Conservation (phyloP, 2,113 vertebrate genomes). For the Rhinoderma darwinii region DNA sequence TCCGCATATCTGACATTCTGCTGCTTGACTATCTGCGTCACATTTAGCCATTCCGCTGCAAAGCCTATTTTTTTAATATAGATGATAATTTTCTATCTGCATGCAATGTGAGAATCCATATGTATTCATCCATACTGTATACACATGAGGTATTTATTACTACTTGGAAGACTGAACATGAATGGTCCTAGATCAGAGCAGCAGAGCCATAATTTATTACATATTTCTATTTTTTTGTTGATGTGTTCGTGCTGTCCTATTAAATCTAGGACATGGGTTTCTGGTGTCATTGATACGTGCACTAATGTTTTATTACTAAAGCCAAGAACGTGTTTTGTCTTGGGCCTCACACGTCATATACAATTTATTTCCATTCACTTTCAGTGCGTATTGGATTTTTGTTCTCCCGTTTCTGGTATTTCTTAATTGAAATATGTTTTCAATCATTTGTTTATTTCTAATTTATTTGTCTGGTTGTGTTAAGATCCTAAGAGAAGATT, state of each 20-base stretch:
- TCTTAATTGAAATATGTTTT: background rate
- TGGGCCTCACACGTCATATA: background rate
- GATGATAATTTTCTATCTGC: constrained; percentile 30
- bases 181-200: background rate
- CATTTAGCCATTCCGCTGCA: constrained; percentile 18
- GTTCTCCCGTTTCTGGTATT: background rate
- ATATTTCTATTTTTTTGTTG: constrained; percentile 18
- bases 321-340: background rate
- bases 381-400: background rate
- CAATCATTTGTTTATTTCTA: background rate
- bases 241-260: constrained; percentile 3
- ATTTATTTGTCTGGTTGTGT: constrained; percentile 6
- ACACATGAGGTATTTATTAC: background rate
- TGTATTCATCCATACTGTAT: background rate
- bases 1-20: constrained; percentile 53
- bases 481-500: background rate
- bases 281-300: background rate
- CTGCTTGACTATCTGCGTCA: constrained; percentile 49
- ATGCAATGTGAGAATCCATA: background rate
- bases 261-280: background rate
- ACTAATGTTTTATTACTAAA: background rate
- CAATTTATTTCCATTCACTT: background rate
- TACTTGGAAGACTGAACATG: background rate
- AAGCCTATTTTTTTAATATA: background rate
- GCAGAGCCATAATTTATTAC: background rate